Conservation (phyloP, 2,113 vertebrate genomes). For the Gadus macrocephalus region DNA sequence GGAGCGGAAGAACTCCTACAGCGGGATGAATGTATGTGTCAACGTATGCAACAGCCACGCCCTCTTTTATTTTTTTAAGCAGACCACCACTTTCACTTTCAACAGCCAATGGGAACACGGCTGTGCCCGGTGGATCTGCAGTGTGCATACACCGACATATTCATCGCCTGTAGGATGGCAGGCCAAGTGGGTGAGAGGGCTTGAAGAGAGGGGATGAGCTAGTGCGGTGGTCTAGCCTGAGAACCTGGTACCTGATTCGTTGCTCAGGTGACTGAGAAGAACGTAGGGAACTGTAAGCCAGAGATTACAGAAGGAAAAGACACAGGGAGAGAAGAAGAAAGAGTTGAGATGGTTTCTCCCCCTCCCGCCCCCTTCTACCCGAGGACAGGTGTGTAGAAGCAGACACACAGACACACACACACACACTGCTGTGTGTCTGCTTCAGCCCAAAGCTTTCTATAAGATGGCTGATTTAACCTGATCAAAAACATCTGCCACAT, state of each 20-base stretch:
- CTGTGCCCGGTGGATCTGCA: constrained; percentile 18
- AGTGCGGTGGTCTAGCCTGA: constrained; percentile 32
- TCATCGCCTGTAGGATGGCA: constrained; percentile 35
- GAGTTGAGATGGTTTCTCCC: constrained; percentile 27
- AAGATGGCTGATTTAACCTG: too few species aligned
- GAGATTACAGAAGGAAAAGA: constrained; percentile 52
- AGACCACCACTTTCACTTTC: not conserved
- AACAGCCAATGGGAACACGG: not conserved
- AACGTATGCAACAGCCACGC: constrained; percentile 37
- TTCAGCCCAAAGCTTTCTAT: constrained; percentile 10
- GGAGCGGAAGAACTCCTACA: constrained; percentile 21
- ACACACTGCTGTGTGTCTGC: constrained; percentile 7
- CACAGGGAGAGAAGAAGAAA: constrained; percentile 65
- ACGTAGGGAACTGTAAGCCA: constrained; percentile 92
- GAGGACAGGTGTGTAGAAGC: not conserved
- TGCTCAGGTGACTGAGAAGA: constrained; percentile 97
- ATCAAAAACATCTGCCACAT: too few species aligned
- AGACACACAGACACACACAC: not conserved
- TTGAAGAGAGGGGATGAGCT: constrained; percentile 24
- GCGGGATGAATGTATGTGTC: constrained; percentile 41
- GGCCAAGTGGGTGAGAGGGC: constrained; percentile 19
- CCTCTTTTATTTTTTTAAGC: not conserved
- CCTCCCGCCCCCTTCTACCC: not conserved
- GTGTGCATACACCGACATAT: constrained; percentile 55
- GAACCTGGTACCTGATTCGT: constrained; percentile 91